Conservation (phyloP, 2,888 invertebrate species). For the Stenurella melanura region DNA sequence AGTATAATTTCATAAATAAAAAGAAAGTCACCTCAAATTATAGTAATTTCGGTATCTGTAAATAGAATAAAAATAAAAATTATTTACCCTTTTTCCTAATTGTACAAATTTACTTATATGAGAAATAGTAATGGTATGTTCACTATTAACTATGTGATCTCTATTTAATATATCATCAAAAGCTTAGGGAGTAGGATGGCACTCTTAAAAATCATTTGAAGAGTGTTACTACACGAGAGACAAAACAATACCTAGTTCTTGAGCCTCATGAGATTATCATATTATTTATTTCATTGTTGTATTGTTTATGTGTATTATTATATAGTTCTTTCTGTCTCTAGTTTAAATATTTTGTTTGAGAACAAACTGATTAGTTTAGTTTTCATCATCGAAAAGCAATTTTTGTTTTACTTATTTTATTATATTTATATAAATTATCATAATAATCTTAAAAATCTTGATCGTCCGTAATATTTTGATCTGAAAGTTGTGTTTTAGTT, state of each 20-base stretch:
- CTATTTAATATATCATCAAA: constrained; percentile 8
- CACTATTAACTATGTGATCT: not conserved
- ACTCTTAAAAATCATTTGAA: not conserved
- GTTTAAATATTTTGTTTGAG: not conserved
- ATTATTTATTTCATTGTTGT: constrained; percentile 29
- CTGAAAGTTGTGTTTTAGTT: not conserved
- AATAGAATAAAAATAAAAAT: not conserved
- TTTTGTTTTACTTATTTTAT: constrained; percentile 1
- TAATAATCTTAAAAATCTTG: not conserved
- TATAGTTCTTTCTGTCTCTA: not conserved
- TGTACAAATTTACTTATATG: constrained; percentile 12
- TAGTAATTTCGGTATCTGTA: not conserved
- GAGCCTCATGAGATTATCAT: not conserved
- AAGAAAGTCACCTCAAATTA: not conserved
- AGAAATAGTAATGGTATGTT: not conserved
- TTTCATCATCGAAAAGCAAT: not conserved
- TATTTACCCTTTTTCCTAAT: not conserved
- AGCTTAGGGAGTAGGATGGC: constrained; percentile 10
- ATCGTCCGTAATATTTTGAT: not conserved
- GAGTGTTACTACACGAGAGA: constrained; percentile 4
- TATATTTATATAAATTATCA: not conserved
- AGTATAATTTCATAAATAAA: not conserved
- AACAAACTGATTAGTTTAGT: not conserved
- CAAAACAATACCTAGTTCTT: not conserved
- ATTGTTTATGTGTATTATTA: not conserved